Evolutionary conservation across 2,888 invertebrate species (phyloP).

Genomic region (Limnephilus marmoratus): DNA sequence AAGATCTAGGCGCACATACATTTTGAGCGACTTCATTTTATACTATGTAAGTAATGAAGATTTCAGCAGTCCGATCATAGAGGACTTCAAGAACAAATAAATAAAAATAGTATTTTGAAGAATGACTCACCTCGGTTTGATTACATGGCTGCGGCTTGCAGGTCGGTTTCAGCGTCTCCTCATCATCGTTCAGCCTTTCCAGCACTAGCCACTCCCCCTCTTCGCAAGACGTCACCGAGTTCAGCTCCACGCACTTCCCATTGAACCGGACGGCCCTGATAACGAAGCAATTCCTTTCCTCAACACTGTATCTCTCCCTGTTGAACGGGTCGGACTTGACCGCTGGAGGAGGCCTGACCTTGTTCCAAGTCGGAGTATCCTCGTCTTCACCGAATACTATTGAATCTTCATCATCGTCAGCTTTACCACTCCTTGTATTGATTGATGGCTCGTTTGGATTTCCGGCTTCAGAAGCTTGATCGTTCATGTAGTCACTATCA

Average conservation of each 20-base stretch:
- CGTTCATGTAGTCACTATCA: background rate
- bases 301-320: constrained; percentile 8
- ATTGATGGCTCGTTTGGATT: constrained; percentile 24
- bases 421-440: background rate
- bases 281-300: constrained; percentile 50
- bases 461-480: background rate
- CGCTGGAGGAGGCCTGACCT: background rate
- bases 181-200: constrained; percentile 30
- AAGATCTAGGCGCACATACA: too few relatives aligned
- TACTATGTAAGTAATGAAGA: too few relatives aligned
- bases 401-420: constrained; percentile 33
- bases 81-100: too few relatives aligned
- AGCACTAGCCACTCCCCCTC: constrained; percentile 47
- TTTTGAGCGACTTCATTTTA: too few relatives aligned
- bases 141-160: constrained; percentile 50
- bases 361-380: background rate
- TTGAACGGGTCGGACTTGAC: constrained; percentile 16
- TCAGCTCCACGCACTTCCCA: constrained; percentile 36
- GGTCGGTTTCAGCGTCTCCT: constrained; percentile 30
- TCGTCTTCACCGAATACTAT: constrained; percentile 39
- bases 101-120: background rate
- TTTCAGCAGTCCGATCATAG: too few relatives aligned
- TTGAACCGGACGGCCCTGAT: constrained; percentile 31
- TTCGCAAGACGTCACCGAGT: constrained; percentile 19
- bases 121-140: constrained; percentile 45